Base-by-base conservation (phyloP, 1,140 invertebrate genomes). In the Anastrepha ludens region DNA sequence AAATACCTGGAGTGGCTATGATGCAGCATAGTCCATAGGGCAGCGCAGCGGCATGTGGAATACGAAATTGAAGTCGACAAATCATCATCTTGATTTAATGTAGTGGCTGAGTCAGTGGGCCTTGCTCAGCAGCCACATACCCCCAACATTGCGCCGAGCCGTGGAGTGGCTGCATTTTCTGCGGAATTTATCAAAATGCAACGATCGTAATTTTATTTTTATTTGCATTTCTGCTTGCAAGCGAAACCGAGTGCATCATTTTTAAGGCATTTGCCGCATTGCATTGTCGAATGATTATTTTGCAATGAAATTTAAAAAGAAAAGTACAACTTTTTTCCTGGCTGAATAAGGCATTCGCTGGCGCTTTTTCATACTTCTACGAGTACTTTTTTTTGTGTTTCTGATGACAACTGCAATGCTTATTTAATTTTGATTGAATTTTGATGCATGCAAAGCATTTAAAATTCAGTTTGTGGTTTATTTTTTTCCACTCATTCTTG, bases 351-450 rank as follows among this genome's bases (percentile, higher is more conserved):
- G 60, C 5, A 62, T 15, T 8, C n/a, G 60, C 3, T 55, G n/a
- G 15, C 5, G 60, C 4, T 62, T 62, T 15, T 62, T 15, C 15
- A 17, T 62, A 4, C 60, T 17, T 9, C 60, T 15, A n/a, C 86
- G 29, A 29, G 29, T 29, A 29, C 29, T 29, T 29, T 29, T 29
- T 29, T 29, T 29, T 29, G 29, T 29, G 29, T 29, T 29, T 29
- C 29, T 87, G 59, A 39, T 59, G 15, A 87, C 60, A 17, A 62
- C 62, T 65, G 58, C 78, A 87, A 90, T 90, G 78, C 74, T 81
- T 81, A 47, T 88, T 91, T 92, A 92, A 92, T 92, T 92, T 92
- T 92, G 91, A 92, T 92, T 92, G 90, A 90, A 91, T 92, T 92
- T 92, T 91, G 91, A 91, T 91, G 91, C 90, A 91, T 90, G 86